Conservation (phyloP, 1,140 invertebrate genomes). For the Leucophenga varia region DNA sequence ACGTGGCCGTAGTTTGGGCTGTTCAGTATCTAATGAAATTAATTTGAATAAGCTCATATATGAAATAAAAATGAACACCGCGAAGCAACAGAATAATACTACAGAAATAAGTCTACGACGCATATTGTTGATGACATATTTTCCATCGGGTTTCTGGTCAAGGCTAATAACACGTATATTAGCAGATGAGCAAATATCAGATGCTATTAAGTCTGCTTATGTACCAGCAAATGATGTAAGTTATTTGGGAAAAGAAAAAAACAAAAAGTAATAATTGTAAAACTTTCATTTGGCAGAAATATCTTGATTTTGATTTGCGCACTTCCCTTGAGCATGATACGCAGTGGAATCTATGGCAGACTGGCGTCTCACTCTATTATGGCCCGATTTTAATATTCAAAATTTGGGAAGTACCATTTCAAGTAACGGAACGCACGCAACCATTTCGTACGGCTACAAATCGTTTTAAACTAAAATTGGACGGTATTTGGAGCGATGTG, state of each 20-base stretch:
- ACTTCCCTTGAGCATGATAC: constrained; percentile 43
- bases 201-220: constrained; percentile 66
- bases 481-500: constrained; percentile 81
- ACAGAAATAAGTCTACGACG: constrained; percentile 53
- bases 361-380: constrained; percentile 85
- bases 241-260: too few relatives aligned
- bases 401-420: constrained; percentile 78
- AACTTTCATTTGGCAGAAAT: constrained; percentile 27
- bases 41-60: constrained; percentile 43
- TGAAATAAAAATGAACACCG: constrained; percentile 18
- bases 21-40: constrained; percentile 44
- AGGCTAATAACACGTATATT: constrained; percentile 88
- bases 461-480: constrained; percentile 75
- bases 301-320: constrained; percentile 43
- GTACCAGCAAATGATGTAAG: constrained; percentile 35
- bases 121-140: constrained; percentile 89
- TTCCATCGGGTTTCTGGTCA: constrained; percentile 98
- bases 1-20: constrained; percentile 57
- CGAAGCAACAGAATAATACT: neutral
- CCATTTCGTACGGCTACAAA: constrained; percentile 55
- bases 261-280: too few relatives aligned
- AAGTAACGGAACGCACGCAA: constrained; percentile 60
- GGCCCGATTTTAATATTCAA: constrained; percentile 78
- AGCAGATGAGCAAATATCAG: constrained; percentile 83
- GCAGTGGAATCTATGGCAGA: constrained; percentile 94